Evolutionary conservation across 1,140 invertebrate genomes (phyloP), one percentile per base, ranked within the genome.

Genomic region (Pseudomyrmex sp.): DNA sequence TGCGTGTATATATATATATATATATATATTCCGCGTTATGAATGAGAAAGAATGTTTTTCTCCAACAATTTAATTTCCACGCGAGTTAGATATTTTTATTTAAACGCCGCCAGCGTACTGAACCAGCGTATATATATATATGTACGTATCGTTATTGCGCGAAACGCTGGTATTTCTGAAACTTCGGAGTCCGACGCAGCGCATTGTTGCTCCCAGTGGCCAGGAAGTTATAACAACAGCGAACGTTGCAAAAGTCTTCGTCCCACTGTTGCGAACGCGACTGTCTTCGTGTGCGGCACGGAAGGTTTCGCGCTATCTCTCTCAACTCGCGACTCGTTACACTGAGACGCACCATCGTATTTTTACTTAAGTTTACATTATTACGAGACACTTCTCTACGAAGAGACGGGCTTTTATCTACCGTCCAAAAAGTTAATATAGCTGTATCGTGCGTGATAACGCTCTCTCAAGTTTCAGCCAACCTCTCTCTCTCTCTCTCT

Each of bases 61-160:
- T 62, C 15, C 44, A 26, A 26, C 50, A 46, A 63, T 76, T 76
- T 63, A 26, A 76, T 44, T 35, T 35, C 48, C 7, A 2, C 23
- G 26, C 23, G 46, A 63, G 59, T 26, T 52, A 62, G 2, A 7
- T 62, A 75, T 35, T 76, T 76, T 76, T 76, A 76, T 63, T 63
- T 20, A 12, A 15, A 35, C 7, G 2, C 7, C 20, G 61, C 23
- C 20, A 5, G 48, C 68, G 15, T 70, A 35, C 35, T 35, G 35
- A 35, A 35, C 5, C 5, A 35, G 5, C 5, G 35, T 35, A 35
- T 35, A 7, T 35, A 7, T 35, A 35, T 35, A 35, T 35, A 35
- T 35, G 5, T 65, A 2, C n/a, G 10, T 7, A 26, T 56, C 66
- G 18, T 76, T 65, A 76, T 76, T 77, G 46, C 62, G 12, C 44